Conservation (phyloP, 2,113 vertebrate species). For the Neolamprologus variostigma region DNA sequence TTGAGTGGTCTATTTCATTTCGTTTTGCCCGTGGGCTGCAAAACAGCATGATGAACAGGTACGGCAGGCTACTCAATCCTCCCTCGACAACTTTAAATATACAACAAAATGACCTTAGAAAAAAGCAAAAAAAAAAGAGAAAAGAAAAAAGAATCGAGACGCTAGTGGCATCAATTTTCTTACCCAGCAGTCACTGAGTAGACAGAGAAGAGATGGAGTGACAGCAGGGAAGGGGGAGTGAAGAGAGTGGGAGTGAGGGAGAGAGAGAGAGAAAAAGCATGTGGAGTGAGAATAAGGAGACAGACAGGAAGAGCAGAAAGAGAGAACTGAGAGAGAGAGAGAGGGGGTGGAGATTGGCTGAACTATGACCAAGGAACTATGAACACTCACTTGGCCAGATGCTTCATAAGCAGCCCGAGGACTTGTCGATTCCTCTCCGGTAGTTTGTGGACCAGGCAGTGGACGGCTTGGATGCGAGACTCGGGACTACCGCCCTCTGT, state of each 20-base stretch:
- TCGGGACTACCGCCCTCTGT: slow-evolving; percentile 89
- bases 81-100: neutral
- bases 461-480: slow-evolving; percentile 85
- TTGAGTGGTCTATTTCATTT: slow-evolving; percentile 44
- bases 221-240: slow-evolving; percentile 68
- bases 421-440: slow-evolving; percentile 93
- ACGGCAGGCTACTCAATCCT: neutral
- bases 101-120: slow-evolving; percentile 13
- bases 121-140: neutral
- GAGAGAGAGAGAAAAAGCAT: slow-evolving; percentile 55
- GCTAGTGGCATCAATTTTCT: slow-evolving; percentile 30
- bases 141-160: neutral
- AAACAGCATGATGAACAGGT: slow-evolving; percentile 18
- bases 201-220: slow-evolving; percentile 62
- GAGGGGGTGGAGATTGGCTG: slow-evolving; percentile 45
- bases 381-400: slow-evolving; percentile 90
- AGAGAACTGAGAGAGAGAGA: slow-evolving; percentile 44
- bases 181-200: slow-evolving; percentile 51
- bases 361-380: slow-evolving; percentile 55
- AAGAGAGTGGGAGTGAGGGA: slow-evolving; percentile 65
- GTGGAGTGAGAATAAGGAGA: slow-evolving; percentile 67
- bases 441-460: slow-evolving; percentile 92
- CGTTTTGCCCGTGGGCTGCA: neutral
- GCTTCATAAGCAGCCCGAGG: slow-evolving; percentile 91
- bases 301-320: slow-evolving; percentile 55